A percentile compares a stretch with the other conserved stretches of the same genome.
Conservation (phyloP, 2,113 vertebrate species). For the Amblyornis subalaris region DNA sequence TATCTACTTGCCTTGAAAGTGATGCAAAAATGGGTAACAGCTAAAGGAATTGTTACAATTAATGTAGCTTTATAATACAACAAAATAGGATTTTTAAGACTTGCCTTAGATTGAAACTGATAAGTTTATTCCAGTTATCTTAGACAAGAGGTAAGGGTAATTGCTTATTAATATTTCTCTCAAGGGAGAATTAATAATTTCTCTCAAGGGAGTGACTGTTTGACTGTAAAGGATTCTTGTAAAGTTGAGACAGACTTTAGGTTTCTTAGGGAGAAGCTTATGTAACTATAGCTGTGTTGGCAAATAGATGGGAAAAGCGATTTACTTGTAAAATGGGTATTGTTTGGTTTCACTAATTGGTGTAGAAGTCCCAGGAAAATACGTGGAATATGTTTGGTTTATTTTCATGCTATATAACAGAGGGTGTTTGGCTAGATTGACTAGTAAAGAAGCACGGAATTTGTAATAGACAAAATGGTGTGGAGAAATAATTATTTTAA, state of each 20-base stretch:
- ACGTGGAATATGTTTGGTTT: background rate
- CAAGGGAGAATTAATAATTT: background rate
- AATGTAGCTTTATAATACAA: background rate
- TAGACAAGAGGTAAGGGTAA: background rate
- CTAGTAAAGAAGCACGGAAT: background rate
- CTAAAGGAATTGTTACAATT: background rate
- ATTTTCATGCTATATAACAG: background rate
- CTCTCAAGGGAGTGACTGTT: background rate
- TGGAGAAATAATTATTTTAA: background rate
- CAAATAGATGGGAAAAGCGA: background rate
- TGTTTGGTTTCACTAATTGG: background rate
- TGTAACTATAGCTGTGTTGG: background rate
- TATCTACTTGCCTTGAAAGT: background rate
- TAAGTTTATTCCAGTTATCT: background rate
- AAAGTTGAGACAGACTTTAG: background rate
- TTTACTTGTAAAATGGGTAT: background rate
- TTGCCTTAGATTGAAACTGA: background rate
- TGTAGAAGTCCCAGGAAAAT: background rate
- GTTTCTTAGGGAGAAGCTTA: background rate
- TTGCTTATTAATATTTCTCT: background rate
- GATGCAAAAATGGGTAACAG: background rate
- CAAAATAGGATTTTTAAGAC: background rate
- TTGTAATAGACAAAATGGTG: background rate
- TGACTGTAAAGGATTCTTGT: background rate
- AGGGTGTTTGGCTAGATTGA: background rate